phyloP scores from a whole-genome alignment of 2,888 invertebrate genomes.

The Scrobipalpa costella region DNA sequence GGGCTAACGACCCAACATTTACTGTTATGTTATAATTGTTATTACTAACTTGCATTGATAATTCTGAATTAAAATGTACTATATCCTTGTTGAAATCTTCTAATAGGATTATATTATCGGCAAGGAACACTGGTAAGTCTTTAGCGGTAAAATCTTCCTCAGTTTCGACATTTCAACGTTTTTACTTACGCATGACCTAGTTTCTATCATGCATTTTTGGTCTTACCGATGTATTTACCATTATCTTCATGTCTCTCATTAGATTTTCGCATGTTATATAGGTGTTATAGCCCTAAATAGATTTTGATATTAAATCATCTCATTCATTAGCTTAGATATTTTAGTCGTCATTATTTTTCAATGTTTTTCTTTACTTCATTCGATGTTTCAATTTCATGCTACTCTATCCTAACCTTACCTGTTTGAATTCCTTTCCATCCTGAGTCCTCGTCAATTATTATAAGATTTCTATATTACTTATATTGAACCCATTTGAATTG shows the following conservation, averaged over 20 bases:
- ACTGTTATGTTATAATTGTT: neutral
- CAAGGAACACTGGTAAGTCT: slow-evolving; percentile 34
- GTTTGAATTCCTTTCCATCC: slow-evolving; percentile 38
- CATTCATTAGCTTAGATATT: slow-evolving; percentile 49
- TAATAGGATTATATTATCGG: slow-evolving; percentile 22
- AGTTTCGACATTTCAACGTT: neutral
- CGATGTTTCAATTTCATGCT: slow-evolving; percentile 50
- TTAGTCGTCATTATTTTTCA: slow-evolving; percentile 40
- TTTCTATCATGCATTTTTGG: slow-evolving; percentile 48
- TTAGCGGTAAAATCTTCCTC: slow-evolving; percentile 45
- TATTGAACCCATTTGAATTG: slow-evolving; percentile 2
- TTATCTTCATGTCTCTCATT: slow-evolving; percentile 25
- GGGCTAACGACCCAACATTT: neutral
- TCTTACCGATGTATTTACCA: slow-evolving; percentile 31
- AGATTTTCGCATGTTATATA: slow-evolving; percentile 51
- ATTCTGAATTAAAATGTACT: neutral
- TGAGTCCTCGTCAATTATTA: slow-evolving; percentile 50
- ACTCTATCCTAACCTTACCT: slow-evolving; percentile 35
- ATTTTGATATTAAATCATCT: slow-evolving; percentile 30
- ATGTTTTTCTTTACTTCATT: slow-evolving; percentile 49
- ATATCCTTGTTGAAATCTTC: neutral
- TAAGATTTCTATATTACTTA: neutral
- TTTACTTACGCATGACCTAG: slow-evolving; percentile 32
- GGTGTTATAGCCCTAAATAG: slow-evolving; percentile 50
- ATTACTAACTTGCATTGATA: neutral